Conservation (phyloP, 2,888 invertebrate species). For the Ypsolopha scabrella region DNA sequence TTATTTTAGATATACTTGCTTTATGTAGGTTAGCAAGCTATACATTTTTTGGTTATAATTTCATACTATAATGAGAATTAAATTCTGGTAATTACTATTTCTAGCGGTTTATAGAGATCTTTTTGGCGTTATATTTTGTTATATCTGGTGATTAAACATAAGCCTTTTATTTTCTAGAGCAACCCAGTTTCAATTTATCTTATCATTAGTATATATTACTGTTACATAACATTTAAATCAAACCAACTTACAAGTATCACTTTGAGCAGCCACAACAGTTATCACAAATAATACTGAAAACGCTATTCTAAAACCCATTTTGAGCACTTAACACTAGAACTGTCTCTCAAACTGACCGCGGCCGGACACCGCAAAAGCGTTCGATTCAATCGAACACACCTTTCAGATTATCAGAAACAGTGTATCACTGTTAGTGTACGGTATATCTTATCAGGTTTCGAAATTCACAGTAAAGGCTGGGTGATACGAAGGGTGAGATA, state of each 20-base stretch:
- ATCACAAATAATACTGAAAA: neutral
- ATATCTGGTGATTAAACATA: too few relatives aligned
- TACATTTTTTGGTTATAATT: too few relatives aligned
- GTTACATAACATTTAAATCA: neutral
- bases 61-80: too few relatives aligned
- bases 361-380: slow-evolving; percentile 14
- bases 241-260: neutral
- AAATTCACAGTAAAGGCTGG: slow-evolving; percentile 53
- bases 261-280: neutral
- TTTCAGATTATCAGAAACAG: slow-evolving; percentile 28
- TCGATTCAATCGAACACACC: slow-evolving; percentile 22
- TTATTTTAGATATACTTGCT: too few relatives aligned
- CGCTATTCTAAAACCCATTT: neutral
- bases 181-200: neutral
- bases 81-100: too few relatives aligned
- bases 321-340: neutral
- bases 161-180: neutral
- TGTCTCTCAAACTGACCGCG: neutral
- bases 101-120: too few relatives aligned
- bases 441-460: slow-evolving; percentile 51
- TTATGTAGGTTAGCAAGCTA: too few relatives aligned
- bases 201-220: neutral
- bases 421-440: slow-evolving; percentile 19
- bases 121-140: too few relatives aligned
- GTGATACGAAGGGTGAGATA: slow-evolving; percentile 23